Evolutionary conservation across 2,113 vertebrate genomes (phyloP), one percentile per base, ranked within the genome.

Genomic region (Mandrillus leucophaeus): DNA sequence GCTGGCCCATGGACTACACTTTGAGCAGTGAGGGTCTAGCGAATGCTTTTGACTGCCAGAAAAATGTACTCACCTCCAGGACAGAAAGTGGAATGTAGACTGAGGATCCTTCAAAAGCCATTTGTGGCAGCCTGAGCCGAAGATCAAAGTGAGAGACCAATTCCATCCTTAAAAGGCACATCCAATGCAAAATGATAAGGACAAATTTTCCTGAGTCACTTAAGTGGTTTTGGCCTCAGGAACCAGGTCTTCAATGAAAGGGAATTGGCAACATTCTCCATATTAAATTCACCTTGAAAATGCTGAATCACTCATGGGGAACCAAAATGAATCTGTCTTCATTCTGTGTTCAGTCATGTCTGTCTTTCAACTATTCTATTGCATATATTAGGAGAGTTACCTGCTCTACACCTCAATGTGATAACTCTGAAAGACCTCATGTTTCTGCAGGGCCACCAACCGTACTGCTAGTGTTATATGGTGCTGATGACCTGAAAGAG

Each of bases 201-300:
- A 90, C 95, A 97, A 75, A 96, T 97, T 97, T 97, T 94, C 90
- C 96, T 97, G 96, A 98, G 96, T 97, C 96, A 98, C 95, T 98
- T 97, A 95, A 98, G 97, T 20, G 8, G 70, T 98, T 98, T 97
- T 98, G 95, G 96, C 96, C 90, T 90, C 92, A 38, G 95, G 96
- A 95, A 96, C 76, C 78, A 94, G 72, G n/a, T 87, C 97, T 93
- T 95, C 80, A 64, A 83, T 92, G 90, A 98, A 96, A 73, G 73
- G 90, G 75, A 98, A 96, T n/a, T 97, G 83, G 48, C 76, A 97
- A 96, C 50, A 95, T 90, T 95, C 97, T 50, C 73, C 93, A 91
- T 97, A 98, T 97, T 97, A 95, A 97, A 97, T 97, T 97, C 87
- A 93, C 96, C 91, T 97, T 97, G 89, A 97, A 96, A 97, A 90